Conservation (phyloP, 1,140 invertebrate species). For the Drosophila santomea region DNA sequence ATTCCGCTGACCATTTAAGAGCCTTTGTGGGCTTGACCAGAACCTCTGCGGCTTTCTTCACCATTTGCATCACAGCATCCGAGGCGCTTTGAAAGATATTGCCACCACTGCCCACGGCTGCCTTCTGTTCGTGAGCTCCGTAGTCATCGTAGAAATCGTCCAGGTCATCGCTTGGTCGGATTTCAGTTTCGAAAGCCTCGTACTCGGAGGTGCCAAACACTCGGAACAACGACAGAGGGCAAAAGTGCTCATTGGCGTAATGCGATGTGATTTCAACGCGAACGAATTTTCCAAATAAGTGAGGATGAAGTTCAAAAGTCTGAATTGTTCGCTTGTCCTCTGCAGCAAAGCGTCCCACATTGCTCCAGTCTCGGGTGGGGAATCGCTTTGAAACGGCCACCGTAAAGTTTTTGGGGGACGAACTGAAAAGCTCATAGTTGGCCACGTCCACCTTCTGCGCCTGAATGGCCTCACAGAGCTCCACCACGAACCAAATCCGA, state of each 20-base stretch:
- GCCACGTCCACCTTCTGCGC: slow-evolving; percentile 97
- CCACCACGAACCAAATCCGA: slow-evolving; percentile 97
- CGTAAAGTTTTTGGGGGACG: slow-evolving; percentile 95
- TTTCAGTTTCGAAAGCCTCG: slow-evolving; percentile 93
- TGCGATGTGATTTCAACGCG: slow-evolving; percentile 96
- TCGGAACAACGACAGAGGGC: slow-evolving; percentile 96
- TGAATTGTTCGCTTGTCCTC: slow-evolving; percentile 95
- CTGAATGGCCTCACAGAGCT: slow-evolving; percentile 98
- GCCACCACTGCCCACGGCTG: slow-evolving; percentile 79
- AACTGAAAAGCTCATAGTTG: slow-evolving; percentile 99
- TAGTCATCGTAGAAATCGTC: slow-evolving; percentile 88
- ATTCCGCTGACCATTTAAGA: slow-evolving; percentile 38
- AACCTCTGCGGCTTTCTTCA: slow-evolving; percentile 94
- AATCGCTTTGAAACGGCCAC: slow-evolving; percentile 95
- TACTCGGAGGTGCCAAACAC: slow-evolving; percentile 96
- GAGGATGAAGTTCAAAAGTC: slow-evolving; percentile 91
- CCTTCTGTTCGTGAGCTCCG: slow-evolving; percentile 78
- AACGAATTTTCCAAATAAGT: slow-evolving; percentile 97
- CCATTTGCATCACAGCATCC: slow-evolving; percentile 94
- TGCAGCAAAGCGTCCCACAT: slow-evolving; percentile 94
- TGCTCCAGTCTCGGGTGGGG: slow-evolving; percentile 96
- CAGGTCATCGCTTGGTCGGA: slow-evolving; percentile 88
- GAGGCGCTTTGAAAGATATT: slow-evolving; percentile 94
- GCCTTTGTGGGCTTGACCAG: slow-evolving; percentile 88
- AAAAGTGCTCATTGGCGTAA: slow-evolving; percentile 98